These are phyloP conservation scores for Papilio elwesi DNA, from an alignment of 2,888 invertebrate species.

Conservation along the genomic window DNA sequence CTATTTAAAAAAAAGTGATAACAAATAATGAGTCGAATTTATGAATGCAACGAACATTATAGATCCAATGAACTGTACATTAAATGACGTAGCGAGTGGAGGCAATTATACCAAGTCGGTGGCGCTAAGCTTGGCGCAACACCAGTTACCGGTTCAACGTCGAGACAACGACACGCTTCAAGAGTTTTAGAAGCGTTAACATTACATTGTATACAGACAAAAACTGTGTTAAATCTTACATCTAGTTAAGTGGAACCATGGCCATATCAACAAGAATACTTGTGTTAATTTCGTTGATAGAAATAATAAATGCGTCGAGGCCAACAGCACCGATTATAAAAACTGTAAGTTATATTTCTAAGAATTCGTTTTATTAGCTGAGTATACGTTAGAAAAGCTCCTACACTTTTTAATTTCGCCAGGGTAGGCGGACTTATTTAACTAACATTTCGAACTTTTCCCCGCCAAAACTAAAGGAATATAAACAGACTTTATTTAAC, in stretches of 20 bases:
- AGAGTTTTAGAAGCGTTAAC: neutral
- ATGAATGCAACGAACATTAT: neutral
- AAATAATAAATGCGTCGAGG: slow-evolving; percentile 52
- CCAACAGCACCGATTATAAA: slow-evolving; percentile 67
- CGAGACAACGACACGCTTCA: neutral
- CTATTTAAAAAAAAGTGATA: too few relatives aligned
- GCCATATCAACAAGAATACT: slow-evolving; percentile 1
- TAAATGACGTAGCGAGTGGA: slow-evolving; percentile 21
- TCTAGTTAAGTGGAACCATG: slow-evolving; percentile 20
- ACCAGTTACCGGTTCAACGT: neutral
- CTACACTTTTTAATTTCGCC: neutral
- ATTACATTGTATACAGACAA: neutral
- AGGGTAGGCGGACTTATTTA: neutral
- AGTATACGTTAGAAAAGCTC: neutral
- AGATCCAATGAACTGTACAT: slow-evolving; percentile 8
- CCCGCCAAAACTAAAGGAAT: too few relatives aligned
- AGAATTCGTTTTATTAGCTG: neutral
- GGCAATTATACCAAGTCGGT: neutral
- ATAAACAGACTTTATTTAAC: too few relatives aligned
- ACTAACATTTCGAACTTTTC: too few relatives aligned
- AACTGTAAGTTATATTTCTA: slow-evolving; percentile 62
- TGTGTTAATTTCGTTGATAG: slow-evolving; percentile 8
- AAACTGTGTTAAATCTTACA: neutral
- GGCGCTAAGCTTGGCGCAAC: slow-evolving; percentile 2
- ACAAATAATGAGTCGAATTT: too few relatives aligned